Conservation (phyloP, 2,797 vertebrate genomes). For the Momotus momota region DNA sequence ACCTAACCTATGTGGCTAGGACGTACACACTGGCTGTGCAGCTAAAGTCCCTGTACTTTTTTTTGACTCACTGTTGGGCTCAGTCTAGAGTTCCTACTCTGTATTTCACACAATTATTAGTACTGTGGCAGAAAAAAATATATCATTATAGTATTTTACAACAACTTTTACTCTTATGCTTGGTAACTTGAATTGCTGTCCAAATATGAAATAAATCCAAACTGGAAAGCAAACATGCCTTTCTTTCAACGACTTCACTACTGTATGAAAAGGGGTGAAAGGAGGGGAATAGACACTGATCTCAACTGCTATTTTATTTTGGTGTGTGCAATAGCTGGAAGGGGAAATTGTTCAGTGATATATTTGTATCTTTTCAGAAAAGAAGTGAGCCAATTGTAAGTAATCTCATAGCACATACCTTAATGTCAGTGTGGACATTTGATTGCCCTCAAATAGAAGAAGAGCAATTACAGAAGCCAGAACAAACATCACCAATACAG, state of each 20-base stretch:
- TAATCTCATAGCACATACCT: not conserved
- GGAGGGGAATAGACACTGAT: not conserved
- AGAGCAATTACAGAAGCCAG: not conserved
- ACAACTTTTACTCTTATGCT: not conserved
- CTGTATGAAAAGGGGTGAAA: not conserved
- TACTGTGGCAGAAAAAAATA: not conserved
- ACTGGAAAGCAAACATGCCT: accelerated
- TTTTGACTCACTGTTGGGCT: not conserved
- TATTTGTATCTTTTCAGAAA: not conserved
- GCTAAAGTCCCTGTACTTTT: not conserved
- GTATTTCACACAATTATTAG: not conserved
- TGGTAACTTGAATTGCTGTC: not conserved
- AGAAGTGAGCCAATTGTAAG: not conserved
- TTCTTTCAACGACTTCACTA: not conserved
- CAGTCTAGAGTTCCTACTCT: not conserved
- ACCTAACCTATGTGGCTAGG: not conserved
- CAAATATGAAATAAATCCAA: not conserved
- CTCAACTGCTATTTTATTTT: not conserved
- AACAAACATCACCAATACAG: not conserved
- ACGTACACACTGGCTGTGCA: not conserved
- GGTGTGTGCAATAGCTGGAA: not conserved
- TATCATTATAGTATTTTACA: not conserved
- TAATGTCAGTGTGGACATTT: not conserved
- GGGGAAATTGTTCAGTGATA: not conserved
- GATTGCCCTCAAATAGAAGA: not conserved